Evolutionary conservation across 2,113 vertebrate species (phyloP).

Genomic region (Dendrocopos noguchii): DNA sequence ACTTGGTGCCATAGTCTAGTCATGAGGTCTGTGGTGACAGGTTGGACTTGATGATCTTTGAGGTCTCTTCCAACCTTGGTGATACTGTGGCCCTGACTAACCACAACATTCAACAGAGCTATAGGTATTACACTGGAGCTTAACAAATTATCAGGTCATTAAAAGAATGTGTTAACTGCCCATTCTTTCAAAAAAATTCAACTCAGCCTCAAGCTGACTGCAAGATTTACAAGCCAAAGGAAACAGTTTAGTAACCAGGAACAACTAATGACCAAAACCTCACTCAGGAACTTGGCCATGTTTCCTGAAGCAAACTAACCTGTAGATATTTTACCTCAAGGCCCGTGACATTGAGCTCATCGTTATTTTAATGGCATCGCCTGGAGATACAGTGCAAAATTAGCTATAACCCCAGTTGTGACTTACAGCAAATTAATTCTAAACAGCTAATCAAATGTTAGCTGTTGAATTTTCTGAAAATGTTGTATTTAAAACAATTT

Average conservation of each 20-base stretch:
- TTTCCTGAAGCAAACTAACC: neutral
- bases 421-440: neutral
- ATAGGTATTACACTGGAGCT: neutral
- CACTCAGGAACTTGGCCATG: neutral
- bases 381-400: neutral
- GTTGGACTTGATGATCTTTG: too few relatives aligned
- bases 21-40: too few relatives aligned
- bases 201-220: neutral
- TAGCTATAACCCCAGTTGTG: neutral
- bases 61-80: too few relatives aligned
- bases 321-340: neutral
- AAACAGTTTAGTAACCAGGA: constrained; percentile 23
- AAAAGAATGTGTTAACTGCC: neutral
- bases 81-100: neutral
- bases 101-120: neutral
- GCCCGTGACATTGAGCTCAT: neutral
- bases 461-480: neutral
- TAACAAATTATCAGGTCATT: neutral
- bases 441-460: neutral
- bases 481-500: neutral
- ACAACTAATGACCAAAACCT: constrained; percentile 28
- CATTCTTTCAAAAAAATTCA: neutral
- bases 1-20: too few relatives aligned
- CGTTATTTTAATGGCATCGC: neutral
- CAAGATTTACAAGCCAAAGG: neutral